These are phyloP conservation scores for Deilephila elpenor DNA, from an alignment of 2,888 invertebrate species.

Conservation along the genomic window DNA sequence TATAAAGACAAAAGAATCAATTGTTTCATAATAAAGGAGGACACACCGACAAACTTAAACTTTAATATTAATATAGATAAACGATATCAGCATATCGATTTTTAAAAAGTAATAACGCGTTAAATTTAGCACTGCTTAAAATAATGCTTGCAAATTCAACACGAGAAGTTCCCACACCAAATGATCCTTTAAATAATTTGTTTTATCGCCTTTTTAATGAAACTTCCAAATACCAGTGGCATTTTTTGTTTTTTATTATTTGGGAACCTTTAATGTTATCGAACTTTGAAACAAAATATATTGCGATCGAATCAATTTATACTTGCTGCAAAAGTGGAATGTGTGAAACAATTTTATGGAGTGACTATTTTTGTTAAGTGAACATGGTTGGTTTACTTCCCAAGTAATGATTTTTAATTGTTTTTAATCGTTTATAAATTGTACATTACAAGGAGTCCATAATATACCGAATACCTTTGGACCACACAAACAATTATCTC, in stretches of 20 bases:
- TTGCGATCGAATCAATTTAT: not conserved
- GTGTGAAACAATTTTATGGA: too few species aligned
- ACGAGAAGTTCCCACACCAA: constrained; percentile 16
- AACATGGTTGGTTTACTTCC: too few species aligned
- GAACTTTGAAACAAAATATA: not conserved
- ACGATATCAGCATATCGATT: not conserved
- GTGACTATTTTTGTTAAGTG: too few species aligned
- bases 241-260: not conserved
- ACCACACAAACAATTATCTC: too few species aligned
- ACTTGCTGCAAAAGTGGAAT: too few species aligned
- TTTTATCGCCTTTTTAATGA: constrained; percentile 22
- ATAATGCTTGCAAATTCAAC: not conserved
- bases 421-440: too few species aligned
- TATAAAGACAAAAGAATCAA: too few species aligned
- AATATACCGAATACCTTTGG: too few species aligned
- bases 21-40: too few species aligned
- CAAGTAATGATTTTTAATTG: too few species aligned
- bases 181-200: constrained; percentile 25
- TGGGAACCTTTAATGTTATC: constrained; percentile 4
- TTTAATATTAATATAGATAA: not conserved
- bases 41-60: not conserved
- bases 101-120: not conserved
- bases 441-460: too few species aligned
- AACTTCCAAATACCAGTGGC: constrained; percentile 2
- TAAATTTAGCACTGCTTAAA: not conserved